Evolutionary conservation across 1,140 invertebrate genomes (phyloP).

Genomic region (Leptinotarsa lineolata): DNA sequence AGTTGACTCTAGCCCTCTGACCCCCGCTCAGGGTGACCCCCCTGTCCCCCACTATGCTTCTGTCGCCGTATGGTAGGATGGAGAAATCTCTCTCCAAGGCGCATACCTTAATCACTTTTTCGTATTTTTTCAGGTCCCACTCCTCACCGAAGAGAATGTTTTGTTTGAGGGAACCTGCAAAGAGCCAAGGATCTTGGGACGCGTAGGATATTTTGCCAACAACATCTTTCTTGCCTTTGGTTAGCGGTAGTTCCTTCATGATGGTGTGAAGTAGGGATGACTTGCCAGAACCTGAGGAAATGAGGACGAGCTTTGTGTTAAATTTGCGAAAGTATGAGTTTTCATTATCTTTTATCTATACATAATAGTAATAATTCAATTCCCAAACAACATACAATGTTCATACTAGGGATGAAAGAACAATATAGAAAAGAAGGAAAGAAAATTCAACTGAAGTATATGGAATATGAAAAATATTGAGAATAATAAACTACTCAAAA

Average conservation of each 20-base stretch:
- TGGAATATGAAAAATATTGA: too few relatives aligned
- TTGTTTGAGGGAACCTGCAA: constrained; percentile 58
- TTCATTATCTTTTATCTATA: too few relatives aligned
- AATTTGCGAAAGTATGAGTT: too few relatives aligned
- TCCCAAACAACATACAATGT: too few relatives aligned
- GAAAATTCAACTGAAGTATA: too few relatives aligned
- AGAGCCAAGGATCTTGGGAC: constrained; percentile 69
- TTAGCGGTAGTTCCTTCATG: constrained; percentile 75
- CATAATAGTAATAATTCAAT: too few relatives aligned
- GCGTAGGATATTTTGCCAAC: constrained; percentile 65
- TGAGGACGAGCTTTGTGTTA: too few relatives aligned
- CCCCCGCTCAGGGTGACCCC: constrained; percentile 87
- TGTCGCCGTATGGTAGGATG: constrained; percentile 70
- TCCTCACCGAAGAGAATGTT: constrained; percentile 68
- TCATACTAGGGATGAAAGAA: too few relatives aligned
- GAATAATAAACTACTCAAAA: too few relatives aligned
- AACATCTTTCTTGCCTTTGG: constrained; percentile 45
- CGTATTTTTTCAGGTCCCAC: constrained; percentile 61
- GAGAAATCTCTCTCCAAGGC: constrained; percentile 72
- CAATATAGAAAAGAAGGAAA: too few relatives aligned
- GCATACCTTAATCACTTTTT: constrained; percentile 65
- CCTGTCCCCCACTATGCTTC: constrained; percentile 80
- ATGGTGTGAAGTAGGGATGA: constrained; percentile 83
- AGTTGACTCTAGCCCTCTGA: constrained; percentile 86
- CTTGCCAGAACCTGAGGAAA: constrained; percentile 64